phyloP scores from a whole-genome alignment of 1,140 invertebrate species.

The Achroia grisella region DNA sequence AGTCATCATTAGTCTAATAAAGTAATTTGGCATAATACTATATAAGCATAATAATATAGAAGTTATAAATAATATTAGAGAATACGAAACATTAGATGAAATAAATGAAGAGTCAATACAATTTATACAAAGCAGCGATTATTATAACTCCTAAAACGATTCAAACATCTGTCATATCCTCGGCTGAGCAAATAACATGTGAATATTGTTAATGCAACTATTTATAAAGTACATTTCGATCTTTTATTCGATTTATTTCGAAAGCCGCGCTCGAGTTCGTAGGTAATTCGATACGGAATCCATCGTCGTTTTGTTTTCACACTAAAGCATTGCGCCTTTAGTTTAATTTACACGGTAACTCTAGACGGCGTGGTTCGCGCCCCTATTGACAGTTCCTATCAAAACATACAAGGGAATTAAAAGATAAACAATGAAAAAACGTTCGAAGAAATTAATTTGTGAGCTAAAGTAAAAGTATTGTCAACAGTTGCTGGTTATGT shows the following conservation, averaged over 20 bases:
- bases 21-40: no score
- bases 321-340: slow-evolving; percentile 62
- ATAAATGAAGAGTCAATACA: no score
- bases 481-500: no score
- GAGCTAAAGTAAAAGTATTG: no score
- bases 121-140: not conserved
- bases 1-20: no score
- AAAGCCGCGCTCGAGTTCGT: slow-evolving; percentile 39
- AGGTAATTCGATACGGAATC: slow-evolving; percentile 59
- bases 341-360: slow-evolving; percentile 59
- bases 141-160: not conserved
- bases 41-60: no score
- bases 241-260: slow-evolving; percentile 43
- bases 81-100: no score
- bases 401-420: slow-evolving; percentile 58
- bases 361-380: slow-evolving; percentile 49
- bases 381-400: slow-evolving; percentile 68
- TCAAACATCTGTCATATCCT: not conserved
- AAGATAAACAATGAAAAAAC: slow-evolving; percentile 3
- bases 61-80: no score
- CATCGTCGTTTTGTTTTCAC: slow-evolving; percentile 65
- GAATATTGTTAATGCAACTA: not conserved
- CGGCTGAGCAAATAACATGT: not conserved
- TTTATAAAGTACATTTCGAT: not conserved
- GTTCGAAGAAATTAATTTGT: no score